A percentile compares a stretch with the other conserved stretches of the same genome.
These are phyloP conservation scores for Octodon degus DNA, from an alignment of 2,113 vertebrate species.

Conservation along the genomic window DNA sequence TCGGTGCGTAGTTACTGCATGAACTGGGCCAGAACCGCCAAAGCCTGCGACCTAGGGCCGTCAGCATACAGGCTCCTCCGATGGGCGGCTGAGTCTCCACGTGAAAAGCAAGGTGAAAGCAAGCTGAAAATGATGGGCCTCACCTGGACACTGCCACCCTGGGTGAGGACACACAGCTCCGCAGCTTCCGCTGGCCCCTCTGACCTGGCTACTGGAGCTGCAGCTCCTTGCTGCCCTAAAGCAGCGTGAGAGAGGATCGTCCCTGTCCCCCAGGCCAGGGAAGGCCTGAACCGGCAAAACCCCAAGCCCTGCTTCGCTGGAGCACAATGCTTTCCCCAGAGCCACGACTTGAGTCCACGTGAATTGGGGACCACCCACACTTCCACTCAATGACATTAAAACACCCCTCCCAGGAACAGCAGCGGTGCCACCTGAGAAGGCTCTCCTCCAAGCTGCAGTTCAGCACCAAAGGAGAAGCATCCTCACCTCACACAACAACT, in stretches of 20 bases:
- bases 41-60: not conserved
- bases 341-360: not conserved
- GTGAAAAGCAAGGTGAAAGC: too few relatives aligned
- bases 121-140: not conserved
- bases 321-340: not conserved
- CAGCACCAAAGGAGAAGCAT: not conserved
- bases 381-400: not conserved
- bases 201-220: not conserved
- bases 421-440: not conserved
- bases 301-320: not conserved
- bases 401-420: not conserved
- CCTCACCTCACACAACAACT: not conserved
- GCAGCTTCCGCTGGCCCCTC: not conserved
- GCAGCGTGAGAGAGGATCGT: not conserved
- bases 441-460: not conserved
- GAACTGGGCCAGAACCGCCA: not conserved
- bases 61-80: not conserved
- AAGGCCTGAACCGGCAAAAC: not conserved
- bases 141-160: not conserved
- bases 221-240: not conserved
- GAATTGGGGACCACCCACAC: not conserved
- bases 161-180: too few relatives aligned
- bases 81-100: fast-evolving
- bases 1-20: not conserved
- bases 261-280: not conserved